Evolutionary conservation across 2,888 invertebrate species (phyloP).

Genomic region (Bruchidius siliquastri): DNA sequence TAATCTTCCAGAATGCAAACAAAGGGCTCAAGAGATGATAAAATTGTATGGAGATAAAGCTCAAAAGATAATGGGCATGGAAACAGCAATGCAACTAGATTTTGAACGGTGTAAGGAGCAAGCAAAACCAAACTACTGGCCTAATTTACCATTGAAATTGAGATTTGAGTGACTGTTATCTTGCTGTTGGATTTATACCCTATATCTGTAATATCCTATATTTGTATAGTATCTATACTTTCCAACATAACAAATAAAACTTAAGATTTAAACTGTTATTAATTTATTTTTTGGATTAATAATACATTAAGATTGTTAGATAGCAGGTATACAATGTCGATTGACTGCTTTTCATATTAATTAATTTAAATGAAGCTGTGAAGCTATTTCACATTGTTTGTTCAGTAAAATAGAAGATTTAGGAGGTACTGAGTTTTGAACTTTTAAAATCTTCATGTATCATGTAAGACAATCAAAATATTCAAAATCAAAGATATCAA

Average conservation of each 20-base stretch:
- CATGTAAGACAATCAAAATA: too few species aligned
- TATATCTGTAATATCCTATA: not conserved
- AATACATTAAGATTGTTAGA: too few species aligned
- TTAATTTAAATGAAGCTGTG: too few species aligned
- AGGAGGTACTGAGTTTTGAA: too few species aligned
- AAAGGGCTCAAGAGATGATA: slow-evolving; percentile 45
- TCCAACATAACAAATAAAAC: not conserved
- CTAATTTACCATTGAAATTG: slow-evolving; percentile 46
- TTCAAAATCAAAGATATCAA: too few species aligned
- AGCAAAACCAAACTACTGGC: slow-evolving; percentile 63
- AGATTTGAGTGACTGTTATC: not conserved
- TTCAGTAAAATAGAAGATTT: too few species aligned
- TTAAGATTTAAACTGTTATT: not conserved
- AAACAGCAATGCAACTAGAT: slow-evolving; percentile 63
- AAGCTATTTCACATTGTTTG: too few species aligned
- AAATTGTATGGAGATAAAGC: slow-evolving; percentile 62
- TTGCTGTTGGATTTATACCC: not conserved
- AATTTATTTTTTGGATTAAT: too few species aligned
- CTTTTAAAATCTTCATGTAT: too few species aligned
- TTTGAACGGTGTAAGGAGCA: slow-evolving; percentile 56
- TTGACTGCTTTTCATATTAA: too few species aligned
- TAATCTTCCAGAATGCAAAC: slow-evolving; percentile 35
- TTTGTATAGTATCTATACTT: not conserved
- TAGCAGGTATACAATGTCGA: too few species aligned
- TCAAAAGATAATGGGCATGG: slow-evolving; percentile 66